Evolutionary conservation across 2,113 vertebrate genomes (phyloP), one percentile per base, ranked within the genome.

Genomic region (Thomomys bottae): DNA sequence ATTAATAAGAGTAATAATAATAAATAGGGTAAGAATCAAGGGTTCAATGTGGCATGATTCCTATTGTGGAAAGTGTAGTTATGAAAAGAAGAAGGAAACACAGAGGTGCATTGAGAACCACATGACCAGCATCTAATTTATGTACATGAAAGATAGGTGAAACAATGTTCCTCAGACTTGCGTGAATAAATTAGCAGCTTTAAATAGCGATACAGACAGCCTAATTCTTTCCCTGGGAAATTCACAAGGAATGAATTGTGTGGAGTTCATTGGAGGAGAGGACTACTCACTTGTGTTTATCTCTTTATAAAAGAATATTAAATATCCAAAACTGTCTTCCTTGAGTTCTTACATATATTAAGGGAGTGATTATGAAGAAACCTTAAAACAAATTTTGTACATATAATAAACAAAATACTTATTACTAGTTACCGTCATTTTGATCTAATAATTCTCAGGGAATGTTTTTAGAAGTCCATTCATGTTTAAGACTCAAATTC

Each of bases 401-500:
- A 34, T 61, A n/a, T 88, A n/a, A 59, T 89, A 82, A 94, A 73
- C 45, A 94, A 93, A 92, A 93, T 75, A 75, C 36, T 30, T 87
- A 36, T 89, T 72, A 80, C 5, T 30, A 87, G 59, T 36, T 77
- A 61, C 3, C 49, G 23, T 81, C 86, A 79, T 81, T 87, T 82
- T 87, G 80, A 93, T 70, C 70, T 61, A 84, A 63, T 81, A 90
- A 93, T 94, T 90, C 66, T 89, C 88, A 81, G 75, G 92, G 40
- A 79, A 4, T 21, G 63, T 77, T 91, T 84, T 26, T 3, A 87
- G 32, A 94, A 84, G 11, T 73, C 64, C 36, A 84, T 93, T 87
- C 84, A 91, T 89, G 61, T 87, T 93, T 84, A 21, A 24, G 38
- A 93, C 67, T 68, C 70, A 96, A 91, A 90, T 20, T 81, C 28